phyloP scores from a whole-genome alignment of 2,888 invertebrate genomes.

The Sarcophaga subvicina region DNA sequence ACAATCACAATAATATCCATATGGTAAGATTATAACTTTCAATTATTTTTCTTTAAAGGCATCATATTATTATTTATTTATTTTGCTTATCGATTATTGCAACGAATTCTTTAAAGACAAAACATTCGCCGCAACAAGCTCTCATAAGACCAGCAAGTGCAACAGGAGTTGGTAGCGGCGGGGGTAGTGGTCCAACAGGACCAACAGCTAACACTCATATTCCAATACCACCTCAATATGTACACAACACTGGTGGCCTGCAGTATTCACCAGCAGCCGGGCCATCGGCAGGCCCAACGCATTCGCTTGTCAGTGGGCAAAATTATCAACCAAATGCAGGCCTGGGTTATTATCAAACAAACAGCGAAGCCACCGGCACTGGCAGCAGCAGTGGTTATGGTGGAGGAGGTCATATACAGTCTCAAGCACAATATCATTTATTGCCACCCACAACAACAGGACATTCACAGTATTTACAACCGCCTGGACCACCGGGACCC shows the following conservation, averaged over 20 bases:
- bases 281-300: conserved; percentile 12
- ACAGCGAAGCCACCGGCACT: conserved; percentile 73
- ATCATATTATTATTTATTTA: not conserved
- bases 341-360: conserved; percentile 75
- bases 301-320: conserved; percentile 55
- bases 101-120: conserved; percentile 59
- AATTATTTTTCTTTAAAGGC: conserved; percentile 46
- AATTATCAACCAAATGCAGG: conserved; percentile 73
- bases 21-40: conserved; percentile 71
- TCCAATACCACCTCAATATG: conserved; percentile 78
- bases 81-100: not conserved
- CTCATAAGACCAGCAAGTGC: conserved; percentile 29
- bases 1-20: conserved; percentile 70
- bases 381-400: conserved; percentile 22
- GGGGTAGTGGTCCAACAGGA: conserved; percentile 58
- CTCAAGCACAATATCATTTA: conserved; percentile 69
- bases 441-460: conserved; percentile 64
- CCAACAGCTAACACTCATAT: conserved; percentile 72
- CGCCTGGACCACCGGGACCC: conserved; percentile 71
- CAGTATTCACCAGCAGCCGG: conserved; percentile 63
- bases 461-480: conserved; percentile 68
- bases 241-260: conserved; percentile 70
- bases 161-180: conserved; percentile 62
- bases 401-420: not conserved
- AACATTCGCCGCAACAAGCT: conserved; percentile 48